phyloP scores from a whole-genome alignment of 2,888 invertebrate species.

The Frankliniella fusca region DNA sequence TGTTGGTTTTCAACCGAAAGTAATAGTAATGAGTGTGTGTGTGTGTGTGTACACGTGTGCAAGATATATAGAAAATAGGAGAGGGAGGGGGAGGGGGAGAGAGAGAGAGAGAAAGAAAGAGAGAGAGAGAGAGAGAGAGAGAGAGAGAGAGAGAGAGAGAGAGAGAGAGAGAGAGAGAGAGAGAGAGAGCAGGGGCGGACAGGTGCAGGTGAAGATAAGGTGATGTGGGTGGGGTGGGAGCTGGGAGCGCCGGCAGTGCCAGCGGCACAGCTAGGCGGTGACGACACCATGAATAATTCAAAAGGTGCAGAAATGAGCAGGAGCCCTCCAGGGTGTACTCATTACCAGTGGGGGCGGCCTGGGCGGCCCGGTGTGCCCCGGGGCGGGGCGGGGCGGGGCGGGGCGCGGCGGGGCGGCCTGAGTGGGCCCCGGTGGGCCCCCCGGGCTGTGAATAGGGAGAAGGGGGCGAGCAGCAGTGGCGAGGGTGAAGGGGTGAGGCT shows the following conservation, averaged over 20 bases:
- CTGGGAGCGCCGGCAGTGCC: too few relatives aligned
- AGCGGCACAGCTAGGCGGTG: not conserved
- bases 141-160: slow-evolving; percentile 33
- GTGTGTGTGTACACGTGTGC: too few relatives aligned
- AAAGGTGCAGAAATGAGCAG: slow-evolving; percentile 26
- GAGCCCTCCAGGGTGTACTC: slow-evolving; percentile 23
- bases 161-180: not conserved
- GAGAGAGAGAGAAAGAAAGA: not conserved
- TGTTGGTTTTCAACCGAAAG: too few relatives aligned
- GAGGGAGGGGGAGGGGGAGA: not conserved
- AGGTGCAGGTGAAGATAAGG: not conserved
- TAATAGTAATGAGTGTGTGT: too few relatives aligned
- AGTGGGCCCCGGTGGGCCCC: not conserved
- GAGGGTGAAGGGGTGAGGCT: not conserved
- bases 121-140: slow-evolving; percentile 32
- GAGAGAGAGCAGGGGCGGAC: not conserved
- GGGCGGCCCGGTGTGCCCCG: not conserved
- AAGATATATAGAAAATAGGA: not conserved
- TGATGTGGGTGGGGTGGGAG: too few relatives aligned
- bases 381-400: not conserved
- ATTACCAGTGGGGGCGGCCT: slow-evolving; percentile 4
- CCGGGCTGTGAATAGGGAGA: not conserved
- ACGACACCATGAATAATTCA: slow-evolving; percentile 26
- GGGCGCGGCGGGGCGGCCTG: not conserved
- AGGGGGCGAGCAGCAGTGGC: not conserved